Conservation (phyloP, 2,888 invertebrate species). For the Calliphora vomitoria region DNA sequence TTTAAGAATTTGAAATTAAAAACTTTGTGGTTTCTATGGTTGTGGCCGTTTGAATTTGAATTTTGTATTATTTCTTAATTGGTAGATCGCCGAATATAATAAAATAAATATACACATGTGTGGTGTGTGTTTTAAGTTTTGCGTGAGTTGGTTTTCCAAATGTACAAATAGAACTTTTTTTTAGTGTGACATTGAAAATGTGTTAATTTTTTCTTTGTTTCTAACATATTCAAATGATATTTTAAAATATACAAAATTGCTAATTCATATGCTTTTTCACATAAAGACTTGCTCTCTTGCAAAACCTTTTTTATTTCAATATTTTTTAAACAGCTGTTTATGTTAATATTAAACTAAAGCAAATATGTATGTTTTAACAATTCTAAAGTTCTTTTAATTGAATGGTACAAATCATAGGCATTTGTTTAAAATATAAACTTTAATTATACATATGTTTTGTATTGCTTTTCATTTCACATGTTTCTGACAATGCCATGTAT, state of each 20-base stretch:
- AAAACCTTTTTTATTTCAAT: neutral
- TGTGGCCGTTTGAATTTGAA: conserved; percentile 18
- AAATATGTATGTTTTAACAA: no score
- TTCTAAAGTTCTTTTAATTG: no score
- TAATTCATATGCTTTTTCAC: no score
- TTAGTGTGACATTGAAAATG: conserved; percentile 26
- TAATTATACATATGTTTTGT: no score
- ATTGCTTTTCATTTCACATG: no score
- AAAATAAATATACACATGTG: neutral
- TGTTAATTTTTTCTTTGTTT: conserved; percentile 33
- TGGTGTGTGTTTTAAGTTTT: conserved; percentile 29
- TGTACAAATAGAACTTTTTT: conserved; percentile 13
- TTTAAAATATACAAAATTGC: conserved; percentile 3
- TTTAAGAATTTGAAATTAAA: conserved; percentile 44
- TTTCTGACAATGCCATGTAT: no score
- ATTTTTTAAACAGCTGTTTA: neutral
- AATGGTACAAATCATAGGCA: no score
- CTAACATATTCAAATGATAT: neutral
- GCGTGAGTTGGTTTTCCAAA: conserved; percentile 7
- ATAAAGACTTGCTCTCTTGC: neutral
- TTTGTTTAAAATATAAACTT: no score
- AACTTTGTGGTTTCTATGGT: conserved; percentile 18
- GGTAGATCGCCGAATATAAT: conserved; percentile 15
- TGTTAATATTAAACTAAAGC: no score
- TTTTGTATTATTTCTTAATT: conserved; percentile 9